Base-by-base conservation (phyloP, 2,113 vertebrate species). In the Phalacrocorax brasilianus region DNA sequence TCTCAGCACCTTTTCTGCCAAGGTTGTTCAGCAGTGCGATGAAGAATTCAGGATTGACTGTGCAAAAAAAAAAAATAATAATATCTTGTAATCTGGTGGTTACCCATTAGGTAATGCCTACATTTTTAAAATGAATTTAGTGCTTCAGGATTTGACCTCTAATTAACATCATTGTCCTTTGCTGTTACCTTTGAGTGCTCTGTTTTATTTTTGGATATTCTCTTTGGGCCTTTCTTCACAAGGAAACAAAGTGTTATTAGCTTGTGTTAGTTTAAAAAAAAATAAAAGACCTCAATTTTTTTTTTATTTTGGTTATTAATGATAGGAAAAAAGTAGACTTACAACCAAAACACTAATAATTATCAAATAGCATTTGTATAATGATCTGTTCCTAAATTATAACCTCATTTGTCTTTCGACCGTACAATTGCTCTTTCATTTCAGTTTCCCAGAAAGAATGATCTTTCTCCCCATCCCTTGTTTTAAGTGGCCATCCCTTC, bases 121-220 rank as follows among this genome's bases (percentile, higher is more conserved):
- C 9, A 14, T 35, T 66, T 92, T 66, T 65, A 79, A 44, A 92
- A 95, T 83, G 2, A 96, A 94, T 85, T 71, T 66, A 94, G 55
- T 91, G 82, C 72, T 95, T 88, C 77, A 94, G 70, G 91, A 89
- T 80, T 78, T 94, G 91, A 95, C 94, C 95, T 95, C 74, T 47
- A 96, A 97, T 96, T 97, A 97, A 95, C 89, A 79, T 82, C n/a
- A 16, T 19, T 92, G 91, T 81, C 94, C 89, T 93, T 91, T 87
- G 53, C 47, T 90, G 20, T 77, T 95, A 52, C 74, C 80, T 95
- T 89, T 78, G 56, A 89, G 58, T 65, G 61, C 42, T 94, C 73
- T 32, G n/a, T 5, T 93, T 90, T 94, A 93, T 89, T 91, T 96
- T 88, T 89, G 62, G 83, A 22, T 95, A 89, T 78, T 93, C 88